A percentile compares a stretch with the other conserved stretches of the same genome.
Evolutionary conservation across 2,888 invertebrate genomes (phyloP).

Genomic region (Agrochola macilenta): DNA sequence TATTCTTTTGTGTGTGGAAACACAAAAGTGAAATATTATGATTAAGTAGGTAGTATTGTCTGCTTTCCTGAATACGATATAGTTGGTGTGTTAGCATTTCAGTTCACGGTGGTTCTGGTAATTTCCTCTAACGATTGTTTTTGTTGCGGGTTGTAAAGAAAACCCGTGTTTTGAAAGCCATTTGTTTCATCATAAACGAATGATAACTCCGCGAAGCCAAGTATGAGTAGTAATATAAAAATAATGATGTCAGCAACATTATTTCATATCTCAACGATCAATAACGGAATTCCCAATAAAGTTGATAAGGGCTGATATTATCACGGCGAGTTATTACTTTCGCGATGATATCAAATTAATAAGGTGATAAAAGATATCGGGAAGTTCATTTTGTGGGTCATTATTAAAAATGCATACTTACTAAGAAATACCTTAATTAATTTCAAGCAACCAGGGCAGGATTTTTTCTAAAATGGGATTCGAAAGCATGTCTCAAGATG

Average conservation of each 20-base stretch:
- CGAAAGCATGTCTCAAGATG: not conserved
- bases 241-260: constrained; percentile 18
- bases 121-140: not conserved
- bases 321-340: constrained; percentile 29
- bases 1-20: not conserved
- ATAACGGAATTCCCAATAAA: constrained; percentile 52
- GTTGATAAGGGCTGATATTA: constrained; percentile 38
- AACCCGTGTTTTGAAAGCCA: not conserved
- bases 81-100: not conserved
- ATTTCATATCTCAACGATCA: constrained; percentile 39
- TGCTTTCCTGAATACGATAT: not conserved
- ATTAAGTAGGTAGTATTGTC: not conserved
- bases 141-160: not conserved
- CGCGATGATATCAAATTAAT: constrained; percentile 42
- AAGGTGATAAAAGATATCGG: constrained; percentile 12
- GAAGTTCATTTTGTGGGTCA: constrained; percentile 29
- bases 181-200: not conserved
- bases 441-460: not conserved
- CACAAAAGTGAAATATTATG: not conserved
- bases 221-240: constrained; percentile 8
- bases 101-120: not conserved
- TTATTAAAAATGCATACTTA: constrained; percentile 6
- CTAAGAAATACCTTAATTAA: not conserved
- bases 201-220: not conserved
- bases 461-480: not conserved